Evolutionary conservation across 2,113 vertebrate genomes (phyloP), one percentile per base, ranked within the genome.

Genomic region (Ancistrus triradiatus): DNA sequence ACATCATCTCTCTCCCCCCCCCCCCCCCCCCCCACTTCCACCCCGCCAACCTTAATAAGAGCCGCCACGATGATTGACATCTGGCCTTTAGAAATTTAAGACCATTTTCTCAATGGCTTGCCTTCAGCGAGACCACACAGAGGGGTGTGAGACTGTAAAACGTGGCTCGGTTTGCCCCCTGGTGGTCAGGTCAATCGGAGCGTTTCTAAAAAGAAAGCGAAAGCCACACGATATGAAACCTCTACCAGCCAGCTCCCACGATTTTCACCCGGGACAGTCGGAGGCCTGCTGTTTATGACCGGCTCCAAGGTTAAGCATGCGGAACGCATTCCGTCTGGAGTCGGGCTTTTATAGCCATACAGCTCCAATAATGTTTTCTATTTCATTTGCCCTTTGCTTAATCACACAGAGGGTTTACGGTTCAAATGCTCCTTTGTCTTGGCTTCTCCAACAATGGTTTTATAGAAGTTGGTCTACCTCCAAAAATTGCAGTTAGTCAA

Each of bases 11-110:
- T 21, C 59, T 19, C 33, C 46, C 22, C 27, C 56, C 37, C 43
- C 6, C 51, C n/a, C 35, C 14, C 37, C 28, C 18, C 27, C 8
- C 38, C 49, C 61, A 24, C 22, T 31, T 55, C 21, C 8, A n/a
- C 37, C 24, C 25, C 43, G n/a, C 19, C 59, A 44, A 53, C 35
- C 22, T 44, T 57, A 48, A 9, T 53, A 70, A 53, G 13, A 52
- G 56, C 25, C 55, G 59, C 28, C 14, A 25, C 53, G 40, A 50
- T 50, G 55, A 64, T 64, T 68, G 56, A 48, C 55, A n/a, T n/a
- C n/a, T n/a, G n/a, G n/a, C n/a, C n/a, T n/a, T n/a, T n/a, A n/a
- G n/a, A n/a, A n/a, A n/a, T n/a, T n/a, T n/a, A n/a, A n/a, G n/a
- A n/a, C n/a, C n/a, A n/a, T n/a, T n/a, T n/a, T n/a, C n/a, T n/a